Conservation (phyloP, 2,113 vertebrate species). For the Petaurus breviceps region DNA sequence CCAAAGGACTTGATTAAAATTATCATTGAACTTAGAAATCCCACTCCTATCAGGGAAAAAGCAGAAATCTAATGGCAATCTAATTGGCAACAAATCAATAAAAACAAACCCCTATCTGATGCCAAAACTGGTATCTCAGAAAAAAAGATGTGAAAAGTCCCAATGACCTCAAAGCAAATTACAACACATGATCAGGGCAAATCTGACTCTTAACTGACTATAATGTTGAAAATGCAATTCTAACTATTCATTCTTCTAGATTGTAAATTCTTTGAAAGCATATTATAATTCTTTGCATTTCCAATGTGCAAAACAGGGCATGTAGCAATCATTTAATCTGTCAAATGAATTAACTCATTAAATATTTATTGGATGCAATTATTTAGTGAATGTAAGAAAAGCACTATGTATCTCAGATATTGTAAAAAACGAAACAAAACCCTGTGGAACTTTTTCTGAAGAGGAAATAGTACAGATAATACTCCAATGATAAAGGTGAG, state of each 20-base stretch:
- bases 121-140: neutral
- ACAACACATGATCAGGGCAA: neutral
- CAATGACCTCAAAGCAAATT: neutral
- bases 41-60: neutral
- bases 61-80: neutral
- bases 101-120: neutral
- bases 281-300: neutral
- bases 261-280: neutral
- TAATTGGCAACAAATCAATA: neutral
- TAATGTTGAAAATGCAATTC: neutral
- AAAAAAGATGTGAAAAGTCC: neutral
- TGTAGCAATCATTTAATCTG: neutral
- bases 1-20: neutral
- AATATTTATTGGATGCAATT: neutral
- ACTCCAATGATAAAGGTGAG: neutral
- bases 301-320: neutral
- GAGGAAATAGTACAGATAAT: neutral
- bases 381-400: neutral
- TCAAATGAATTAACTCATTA: neutral
- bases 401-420: neutral
- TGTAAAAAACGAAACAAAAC: neutral
- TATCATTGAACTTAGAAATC: neutral
- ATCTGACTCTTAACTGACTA: neutral
- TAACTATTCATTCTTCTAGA: neutral
- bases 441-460: neutral